These are phyloP conservation scores for Drosophila macrospina DNA, from an alignment of 2,888 invertebrate genomes.

Conservation along the genomic window DNA sequence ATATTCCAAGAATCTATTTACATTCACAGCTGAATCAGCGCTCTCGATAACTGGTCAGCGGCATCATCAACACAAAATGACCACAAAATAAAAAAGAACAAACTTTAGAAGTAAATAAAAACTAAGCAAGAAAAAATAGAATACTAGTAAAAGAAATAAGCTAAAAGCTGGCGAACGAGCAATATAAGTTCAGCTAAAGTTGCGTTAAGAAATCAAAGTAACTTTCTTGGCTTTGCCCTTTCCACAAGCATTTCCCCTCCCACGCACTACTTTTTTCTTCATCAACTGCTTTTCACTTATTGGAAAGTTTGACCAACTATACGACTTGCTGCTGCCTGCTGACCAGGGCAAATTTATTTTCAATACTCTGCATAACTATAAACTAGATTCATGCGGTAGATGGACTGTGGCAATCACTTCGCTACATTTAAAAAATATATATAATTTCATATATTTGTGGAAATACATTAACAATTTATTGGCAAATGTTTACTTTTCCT, in stretches of 20 bases:
- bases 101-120: conserved; percentile 58
- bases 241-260: conserved; percentile 16
- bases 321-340: conserved; percentile 36
- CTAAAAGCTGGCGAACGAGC: conserved; percentile 57
- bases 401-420: neutral
- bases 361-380: conserved; percentile 39
- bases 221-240: conserved; percentile 56
- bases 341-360: conserved; percentile 51
- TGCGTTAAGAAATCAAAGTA: conserved; percentile 74
- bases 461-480: too few species aligned
- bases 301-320: conserved; percentile 62
- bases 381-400: conserved; percentile 15
- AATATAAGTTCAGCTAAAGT: conserved; percentile 70
- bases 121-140: conserved; percentile 13
- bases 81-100: conserved; percentile 22
- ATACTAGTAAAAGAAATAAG: conserved; percentile 25
- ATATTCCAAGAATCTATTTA: conserved; percentile 35
- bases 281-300: conserved; percentile 76
- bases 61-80: conserved; percentile 37
- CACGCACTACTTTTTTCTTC: conserved; percentile 35
- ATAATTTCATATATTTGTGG: too few species aligned
- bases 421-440: neutral
- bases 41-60: conserved; percentile 24
- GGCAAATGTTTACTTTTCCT: too few species aligned
- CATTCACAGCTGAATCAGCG: conserved; percentile 44